Evolutionary conservation across 2,888 invertebrate species (phyloP).

Genomic region (Trachelus iudaicus): DNA sequence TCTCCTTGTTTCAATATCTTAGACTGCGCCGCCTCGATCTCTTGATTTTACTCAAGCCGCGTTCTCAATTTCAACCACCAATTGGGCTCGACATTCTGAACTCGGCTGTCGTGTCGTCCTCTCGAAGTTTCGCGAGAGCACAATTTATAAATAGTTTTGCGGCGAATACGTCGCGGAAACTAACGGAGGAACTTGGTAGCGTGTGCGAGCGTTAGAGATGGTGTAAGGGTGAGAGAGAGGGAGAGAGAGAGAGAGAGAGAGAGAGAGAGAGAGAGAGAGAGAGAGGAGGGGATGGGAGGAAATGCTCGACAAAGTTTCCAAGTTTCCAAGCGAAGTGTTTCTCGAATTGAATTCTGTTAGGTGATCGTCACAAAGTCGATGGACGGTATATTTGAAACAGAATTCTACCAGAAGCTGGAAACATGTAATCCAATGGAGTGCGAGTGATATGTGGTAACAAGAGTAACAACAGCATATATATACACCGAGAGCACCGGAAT

Average conservation of each 20-base stretch:
- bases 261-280: too few species aligned
- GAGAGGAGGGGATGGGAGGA: too few species aligned
- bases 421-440: not conserved
- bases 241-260: not conserved
- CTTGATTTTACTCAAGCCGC: not conserved
- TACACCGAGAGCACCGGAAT: not conserved
- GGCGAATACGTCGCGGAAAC: not conserved
- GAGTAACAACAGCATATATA: not conserved
- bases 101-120: not conserved
- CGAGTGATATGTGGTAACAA: not conserved
- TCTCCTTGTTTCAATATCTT: not conserved
- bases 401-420: not conserved
- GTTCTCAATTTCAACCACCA: not conserved
- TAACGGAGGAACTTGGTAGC: not conserved
- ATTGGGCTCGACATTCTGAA: not conserved
- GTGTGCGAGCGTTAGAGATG: not conserved
- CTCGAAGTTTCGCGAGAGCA: not conserved
- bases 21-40: not conserved
- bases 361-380: not conserved
- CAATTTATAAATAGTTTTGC: not conserved
- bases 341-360: not conserved
- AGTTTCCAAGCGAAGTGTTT: not conserved
- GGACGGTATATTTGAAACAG: not conserved
- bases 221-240: not conserved
- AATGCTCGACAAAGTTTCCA: not conserved